phyloP scores from a whole-genome alignment of 2,888 invertebrate species.

The Drosophila paucipuncta region DNA sequence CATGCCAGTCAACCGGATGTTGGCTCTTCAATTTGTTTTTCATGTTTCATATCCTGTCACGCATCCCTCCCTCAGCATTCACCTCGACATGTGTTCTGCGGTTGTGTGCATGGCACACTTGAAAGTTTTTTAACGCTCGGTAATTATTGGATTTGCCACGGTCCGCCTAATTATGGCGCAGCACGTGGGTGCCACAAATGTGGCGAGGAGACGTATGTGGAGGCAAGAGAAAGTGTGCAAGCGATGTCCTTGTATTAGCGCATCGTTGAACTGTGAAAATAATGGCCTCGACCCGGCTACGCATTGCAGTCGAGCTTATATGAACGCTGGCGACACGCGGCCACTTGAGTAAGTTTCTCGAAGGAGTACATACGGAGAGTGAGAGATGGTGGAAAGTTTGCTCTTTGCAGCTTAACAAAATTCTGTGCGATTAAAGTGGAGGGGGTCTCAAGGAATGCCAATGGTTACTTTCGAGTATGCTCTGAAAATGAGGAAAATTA shows the following conservation, averaged over 20 bases:
- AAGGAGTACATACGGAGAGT: neutral
- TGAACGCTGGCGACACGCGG: slow-evolving; percentile 35
- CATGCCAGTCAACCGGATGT: slow-evolving; percentile 64
- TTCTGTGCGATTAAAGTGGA: slow-evolving; percentile 16
- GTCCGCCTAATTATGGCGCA: slow-evolving; percentile 64
- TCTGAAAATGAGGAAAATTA: neutral
- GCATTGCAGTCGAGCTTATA: slow-evolving; percentile 33
- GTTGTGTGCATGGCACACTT: slow-evolving; percentile 63
- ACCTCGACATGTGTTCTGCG: slow-evolving; percentile 68
- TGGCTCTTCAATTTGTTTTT: slow-evolving; percentile 80
- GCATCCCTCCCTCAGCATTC: slow-evolving; percentile 2
- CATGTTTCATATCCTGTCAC: slow-evolving; percentile 76
- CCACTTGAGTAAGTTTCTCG: slow-evolving; percentile 33
- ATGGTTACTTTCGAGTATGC: neutral
- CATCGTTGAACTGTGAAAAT: slow-evolving; percentile 68
- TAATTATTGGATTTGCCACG: slow-evolving; percentile 76
- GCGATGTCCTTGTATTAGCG: slow-evolving; percentile 63
- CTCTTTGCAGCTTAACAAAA: slow-evolving; percentile 12
- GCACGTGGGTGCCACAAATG: slow-evolving; percentile 57
- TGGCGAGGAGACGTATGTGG: neutral
- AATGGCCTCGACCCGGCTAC: slow-evolving; percentile 51
- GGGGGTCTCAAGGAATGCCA: neutral
- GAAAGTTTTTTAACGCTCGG: slow-evolving; percentile 73
- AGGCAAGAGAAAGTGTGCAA: slow-evolving; percentile 35
- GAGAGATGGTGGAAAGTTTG: slow-evolving; percentile 8